These are phyloP conservation scores for Coregonus clupeaformis DNA, from an alignment of 2,113 vertebrate genomes.

Conservation along the genomic window DNA sequence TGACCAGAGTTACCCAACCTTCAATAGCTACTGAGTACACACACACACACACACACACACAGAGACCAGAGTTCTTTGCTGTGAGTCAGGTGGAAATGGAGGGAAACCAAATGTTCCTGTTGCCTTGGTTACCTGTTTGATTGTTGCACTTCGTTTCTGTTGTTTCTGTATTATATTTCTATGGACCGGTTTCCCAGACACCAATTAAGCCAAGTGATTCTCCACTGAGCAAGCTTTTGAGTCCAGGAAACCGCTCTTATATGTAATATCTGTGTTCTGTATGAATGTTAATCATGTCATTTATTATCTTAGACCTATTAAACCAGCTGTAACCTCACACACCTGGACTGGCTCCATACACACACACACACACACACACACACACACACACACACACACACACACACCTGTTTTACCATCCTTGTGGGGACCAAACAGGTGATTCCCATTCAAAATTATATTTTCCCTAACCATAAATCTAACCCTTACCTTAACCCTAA, in stretches of 20 bases:
- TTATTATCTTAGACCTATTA: constrained; percentile 1
- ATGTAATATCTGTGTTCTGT: not conserved
- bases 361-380: not conserved
- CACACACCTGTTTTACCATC: too few relatives aligned
- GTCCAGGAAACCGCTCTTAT: too few relatives aligned
- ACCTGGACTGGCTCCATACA: not conserved
- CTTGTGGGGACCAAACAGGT: too few relatives aligned
- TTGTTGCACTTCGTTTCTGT: not conserved
- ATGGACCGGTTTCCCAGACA: constrained; percentile 9
- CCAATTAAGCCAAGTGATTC: constrained; percentile 6
- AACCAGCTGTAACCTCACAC: not conserved
- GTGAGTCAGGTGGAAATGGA: constrained; percentile 22
- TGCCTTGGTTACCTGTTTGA: constrained; percentile 10
- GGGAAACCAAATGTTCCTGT: constrained; percentile 20
- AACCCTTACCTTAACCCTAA: too few relatives aligned
- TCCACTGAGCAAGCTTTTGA: too few relatives aligned
- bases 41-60: constrained; percentile 3
- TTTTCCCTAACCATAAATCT: too few relatives aligned
- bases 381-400: not conserved
- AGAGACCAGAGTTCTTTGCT: not conserved
- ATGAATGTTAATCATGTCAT: constrained; percentile 26
- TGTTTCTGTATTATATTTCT: constrained; percentile 6
- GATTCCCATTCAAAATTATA: too few relatives aligned
- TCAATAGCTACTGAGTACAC: constrained; percentile 56
- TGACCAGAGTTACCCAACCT: constrained; percentile 57